Conservation (phyloP, 2,888 invertebrate species). For the Shargacucullia verbasci region DNA sequence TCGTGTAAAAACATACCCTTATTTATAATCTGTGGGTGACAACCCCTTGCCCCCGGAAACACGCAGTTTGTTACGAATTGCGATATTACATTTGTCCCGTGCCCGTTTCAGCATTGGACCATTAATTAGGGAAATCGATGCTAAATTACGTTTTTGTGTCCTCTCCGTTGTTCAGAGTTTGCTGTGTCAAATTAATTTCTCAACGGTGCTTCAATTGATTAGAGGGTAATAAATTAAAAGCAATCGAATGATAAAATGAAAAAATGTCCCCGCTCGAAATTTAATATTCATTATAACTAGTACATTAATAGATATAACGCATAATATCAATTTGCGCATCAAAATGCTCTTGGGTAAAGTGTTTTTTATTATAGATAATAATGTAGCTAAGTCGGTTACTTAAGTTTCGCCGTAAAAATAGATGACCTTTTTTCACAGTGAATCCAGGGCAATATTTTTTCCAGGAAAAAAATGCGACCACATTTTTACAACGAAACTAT, state of each 20-base stretch:
- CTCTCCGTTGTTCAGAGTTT: constrained; percentile 28
- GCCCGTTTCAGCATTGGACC: constrained; percentile 47
- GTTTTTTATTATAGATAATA: constrained; percentile 1
- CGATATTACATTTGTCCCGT: constrained; percentile 56
- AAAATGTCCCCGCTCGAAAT: background rate
- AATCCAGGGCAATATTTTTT: constrained; percentile 11
- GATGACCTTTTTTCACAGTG: constrained; percentile 5
- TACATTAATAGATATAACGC: too few relatives aligned
- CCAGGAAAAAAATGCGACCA: constrained; percentile 3
- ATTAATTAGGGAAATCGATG: constrained; percentile 60
- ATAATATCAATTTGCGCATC: too few relatives aligned
- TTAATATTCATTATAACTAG: background rate
- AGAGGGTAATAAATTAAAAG: constrained; percentile 22
- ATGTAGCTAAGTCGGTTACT: constrained; percentile 8
- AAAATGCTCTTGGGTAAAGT: constrained; percentile 1
- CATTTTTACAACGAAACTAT: constrained; percentile 4
- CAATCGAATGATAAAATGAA: constrained; percentile 12
- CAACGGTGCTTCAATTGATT: constrained; percentile 38
- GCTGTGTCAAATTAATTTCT: constrained; percentile 41
- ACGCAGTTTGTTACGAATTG: constrained; percentile 31
- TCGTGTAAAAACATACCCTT: constrained; percentile 31
- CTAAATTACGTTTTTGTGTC: constrained; percentile 52
- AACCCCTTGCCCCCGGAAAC: constrained; percentile 5
- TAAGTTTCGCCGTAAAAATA: constrained; percentile 6
- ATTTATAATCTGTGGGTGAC: constrained; percentile 40